Percentiles rank a stretch among this genome's conserved stretches.
Evolutionary conservation across 2,797 vertebrate genomes (phyloP).

Genomic region (Danio choprae): DNA sequence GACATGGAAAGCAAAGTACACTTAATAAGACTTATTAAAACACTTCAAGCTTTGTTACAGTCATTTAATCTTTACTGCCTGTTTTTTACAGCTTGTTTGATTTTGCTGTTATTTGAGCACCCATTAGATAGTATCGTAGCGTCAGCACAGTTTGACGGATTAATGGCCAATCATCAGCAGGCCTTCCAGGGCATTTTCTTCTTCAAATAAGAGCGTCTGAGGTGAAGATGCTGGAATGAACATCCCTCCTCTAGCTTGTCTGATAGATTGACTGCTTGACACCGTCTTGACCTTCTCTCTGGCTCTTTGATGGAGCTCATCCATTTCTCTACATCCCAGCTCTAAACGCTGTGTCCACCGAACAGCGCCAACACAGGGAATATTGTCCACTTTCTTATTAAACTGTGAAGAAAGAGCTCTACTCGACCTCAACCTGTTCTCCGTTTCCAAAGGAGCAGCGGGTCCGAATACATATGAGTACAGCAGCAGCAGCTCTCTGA

Average conservation of each 20-base stretch:
- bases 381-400: slow-evolving; percentile 59
- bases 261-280: slow-evolving; percentile 72
- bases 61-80: slow-evolving; percentile 8
- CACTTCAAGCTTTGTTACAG: background rate
- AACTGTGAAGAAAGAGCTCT: slow-evolving; percentile 67
- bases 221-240: slow-evolving; percentile 51
- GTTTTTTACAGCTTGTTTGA: slow-evolving; percentile 22
- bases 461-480: slow-evolving; percentile 73
- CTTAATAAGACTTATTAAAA: slow-evolving; percentile 2
- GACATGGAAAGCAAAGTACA: background rate
- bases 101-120: slow-evolving; percentile 32
- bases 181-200: slow-evolving; percentile 54
- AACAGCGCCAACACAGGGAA: slow-evolving; percentile 44
- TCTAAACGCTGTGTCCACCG: slow-evolving; percentile 64
- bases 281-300: slow-evolving; percentile 65
- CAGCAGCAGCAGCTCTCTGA: slow-evolving; percentile 45
- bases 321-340: slow-evolving; percentile 67
- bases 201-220: slow-evolving; percentile 53
- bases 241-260: slow-evolving; percentile 57
- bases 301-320: slow-evolving; percentile 62
- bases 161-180: slow-evolving; percentile 58
- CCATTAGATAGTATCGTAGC: slow-evolving; percentile 35
- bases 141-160: slow-evolving; percentile 52
- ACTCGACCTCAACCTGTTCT: slow-evolving; percentile 58
- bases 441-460: slow-evolving; percentile 67